These are phyloP conservation scores for Aricia agestis DNA, from an alignment of 1,140 invertebrate genomes.

Conservation along the genomic window DNA sequence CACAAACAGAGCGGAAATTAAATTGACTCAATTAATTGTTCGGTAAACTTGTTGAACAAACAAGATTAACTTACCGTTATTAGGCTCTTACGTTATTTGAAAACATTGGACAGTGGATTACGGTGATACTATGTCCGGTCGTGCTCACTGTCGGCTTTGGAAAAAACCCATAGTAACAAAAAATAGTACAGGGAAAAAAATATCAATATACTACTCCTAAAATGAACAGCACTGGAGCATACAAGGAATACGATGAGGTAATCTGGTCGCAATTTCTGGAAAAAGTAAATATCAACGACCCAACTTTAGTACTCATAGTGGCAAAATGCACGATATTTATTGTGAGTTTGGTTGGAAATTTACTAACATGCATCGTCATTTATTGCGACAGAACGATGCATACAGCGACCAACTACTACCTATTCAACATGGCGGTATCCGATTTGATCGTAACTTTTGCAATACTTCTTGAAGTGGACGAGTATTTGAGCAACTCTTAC, in stretches of 20 bases:
- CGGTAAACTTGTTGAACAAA: conserved; percentile 26
- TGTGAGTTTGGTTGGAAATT: conserved; percentile 86
- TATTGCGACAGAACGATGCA: conserved; percentile 88
- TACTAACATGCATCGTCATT: conserved; percentile 90
- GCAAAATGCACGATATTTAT: conserved; percentile 80
- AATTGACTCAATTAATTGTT: conserved; percentile 30
- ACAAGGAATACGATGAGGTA: conserved; percentile 33
- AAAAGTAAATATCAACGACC: conserved; percentile 25
- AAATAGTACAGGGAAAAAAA: background rate
- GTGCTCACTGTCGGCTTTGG: background rate
- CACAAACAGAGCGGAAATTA: conserved; percentile 11
- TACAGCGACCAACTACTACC: conserved; percentile 88
- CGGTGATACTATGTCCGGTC: background rate
- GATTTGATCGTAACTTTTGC: conserved; percentile 78
- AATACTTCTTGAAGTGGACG: conserved; percentile 41
- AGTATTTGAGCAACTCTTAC: conserved; percentile 33
- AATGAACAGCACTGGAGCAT: conserved; percentile 14
- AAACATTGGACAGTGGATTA: conserved; percentile 16
- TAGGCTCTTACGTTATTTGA: background rate
- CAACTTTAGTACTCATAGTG: conserved; percentile 28
- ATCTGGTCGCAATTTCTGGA: conserved; percentile 39
- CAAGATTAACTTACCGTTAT: conserved; percentile 20
- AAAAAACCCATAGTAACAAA: background rate
- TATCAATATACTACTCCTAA: background rate
- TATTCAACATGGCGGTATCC: conserved; percentile 91